These are phyloP conservation scores for Aspidiotus rigidus DNA, from an alignment of 2,888 invertebrate genomes.

Conservation along the genomic window DNA sequence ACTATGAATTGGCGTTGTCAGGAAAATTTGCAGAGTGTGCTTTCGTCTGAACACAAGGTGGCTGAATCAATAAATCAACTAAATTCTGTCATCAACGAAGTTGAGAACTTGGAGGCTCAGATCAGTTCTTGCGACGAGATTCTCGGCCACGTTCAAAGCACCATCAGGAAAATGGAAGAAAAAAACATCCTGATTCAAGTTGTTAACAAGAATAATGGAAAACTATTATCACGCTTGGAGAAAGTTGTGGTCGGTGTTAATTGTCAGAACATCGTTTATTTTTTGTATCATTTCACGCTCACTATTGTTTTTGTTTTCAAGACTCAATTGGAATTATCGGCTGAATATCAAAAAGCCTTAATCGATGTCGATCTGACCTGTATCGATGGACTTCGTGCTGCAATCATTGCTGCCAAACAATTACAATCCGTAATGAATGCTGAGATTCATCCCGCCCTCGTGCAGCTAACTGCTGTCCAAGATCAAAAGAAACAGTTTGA, in stretches of 20 bases:
- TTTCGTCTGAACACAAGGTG: constrained; percentile 74
- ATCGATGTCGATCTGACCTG: constrained; percentile 64
- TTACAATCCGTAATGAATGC: constrained; percentile 65
- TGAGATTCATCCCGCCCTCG: constrained; percentile 54
- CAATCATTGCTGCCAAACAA: constrained; percentile 62
- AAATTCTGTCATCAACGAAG: constrained; percentile 65
- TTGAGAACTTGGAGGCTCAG: constrained; percentile 60
- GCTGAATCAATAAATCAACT: constrained; percentile 59
- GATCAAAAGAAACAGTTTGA: constrained; percentile 71
- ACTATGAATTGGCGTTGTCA: constrained; percentile 39
- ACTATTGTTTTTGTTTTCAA: not conserved
- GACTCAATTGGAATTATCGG: constrained; percentile 61
- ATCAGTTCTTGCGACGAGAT: constrained; percentile 72
- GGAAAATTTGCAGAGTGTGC: constrained; percentile 83
- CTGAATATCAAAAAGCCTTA: constrained; percentile 56
- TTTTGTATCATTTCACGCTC: not conserved
- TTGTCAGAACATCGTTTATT: constrained; percentile 3
- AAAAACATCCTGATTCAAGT: constrained; percentile 79
- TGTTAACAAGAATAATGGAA: constrained; percentile 75
- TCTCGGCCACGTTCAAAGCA: constrained; percentile 72
- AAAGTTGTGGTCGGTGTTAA: constrained; percentile 59
- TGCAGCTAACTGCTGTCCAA: constrained; percentile 63
- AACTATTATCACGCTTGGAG: constrained; percentile 66
- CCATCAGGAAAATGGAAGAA: constrained; percentile 83
- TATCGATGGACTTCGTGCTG: constrained; percentile 52